These are phyloP conservation scores for Rhegmatorhina hoffmannsi DNA, from an alignment of 2,113 vertebrate genomes.

Conservation along the genomic window DNA sequence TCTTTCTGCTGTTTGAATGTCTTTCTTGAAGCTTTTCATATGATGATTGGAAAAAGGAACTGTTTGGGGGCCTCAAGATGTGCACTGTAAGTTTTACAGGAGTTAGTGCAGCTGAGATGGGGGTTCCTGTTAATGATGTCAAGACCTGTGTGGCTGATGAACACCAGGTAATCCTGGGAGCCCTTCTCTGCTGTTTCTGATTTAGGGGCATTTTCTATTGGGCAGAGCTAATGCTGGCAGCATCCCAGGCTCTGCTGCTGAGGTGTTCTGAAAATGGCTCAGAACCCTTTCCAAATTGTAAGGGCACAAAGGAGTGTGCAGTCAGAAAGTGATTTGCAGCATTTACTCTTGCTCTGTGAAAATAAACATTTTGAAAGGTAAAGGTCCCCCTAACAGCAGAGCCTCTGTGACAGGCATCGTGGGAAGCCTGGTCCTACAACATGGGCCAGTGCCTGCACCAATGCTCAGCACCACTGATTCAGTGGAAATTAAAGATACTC, in stretches of 20 bases:
- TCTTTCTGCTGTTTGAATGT: background rate
- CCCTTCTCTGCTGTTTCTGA: background rate
- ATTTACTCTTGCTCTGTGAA: background rate
- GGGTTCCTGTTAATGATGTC: background rate
- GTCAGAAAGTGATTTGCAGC: background rate
- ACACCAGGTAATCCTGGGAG: background rate
- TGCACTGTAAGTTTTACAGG: background rate
- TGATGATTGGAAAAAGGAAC: background rate
- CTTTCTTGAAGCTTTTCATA: background rate
- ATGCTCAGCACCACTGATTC: background rate
- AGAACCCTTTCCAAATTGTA: constrained; percentile 12
- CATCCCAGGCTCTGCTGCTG: background rate
- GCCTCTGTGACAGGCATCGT: background rate
- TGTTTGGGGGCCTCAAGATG: background rate
- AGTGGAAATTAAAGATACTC: background rate
- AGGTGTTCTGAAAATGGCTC: background rate
- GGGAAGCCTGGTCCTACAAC: background rate
- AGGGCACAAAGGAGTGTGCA: background rate
- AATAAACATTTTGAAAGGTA: background rate
- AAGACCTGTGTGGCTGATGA: background rate
- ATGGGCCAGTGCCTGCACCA: background rate
- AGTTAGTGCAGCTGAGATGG: background rate
- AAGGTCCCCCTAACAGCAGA: background rate
- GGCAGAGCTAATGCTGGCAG: background rate
- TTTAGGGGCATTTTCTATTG: background rate